These are phyloP conservation scores for Triplophysa tibetana DNA, from an alignment of 2,113 vertebrate species.

Conservation along the genomic window DNA sequence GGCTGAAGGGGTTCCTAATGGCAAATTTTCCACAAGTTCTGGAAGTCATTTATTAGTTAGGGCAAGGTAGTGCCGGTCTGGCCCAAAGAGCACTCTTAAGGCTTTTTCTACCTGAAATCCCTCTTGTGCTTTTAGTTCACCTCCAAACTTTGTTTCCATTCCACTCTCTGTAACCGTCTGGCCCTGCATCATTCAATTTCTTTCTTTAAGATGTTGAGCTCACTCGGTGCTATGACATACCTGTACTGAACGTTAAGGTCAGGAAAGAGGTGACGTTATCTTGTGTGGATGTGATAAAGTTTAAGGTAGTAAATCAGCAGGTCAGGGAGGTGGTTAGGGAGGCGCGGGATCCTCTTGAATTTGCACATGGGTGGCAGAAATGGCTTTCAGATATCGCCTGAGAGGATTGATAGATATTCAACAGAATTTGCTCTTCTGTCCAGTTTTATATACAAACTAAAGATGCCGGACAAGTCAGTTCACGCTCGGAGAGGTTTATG, in stretches of 20 bases:
- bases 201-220: neutral
- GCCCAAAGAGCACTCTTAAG: conserved; percentile 62
- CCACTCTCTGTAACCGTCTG: conserved; percentile 17
- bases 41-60: conserved; percentile 53
- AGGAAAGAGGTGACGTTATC: conserved; percentile 12
- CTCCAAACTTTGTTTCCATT: conserved; percentile 48
- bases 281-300: conserved; percentile 4
- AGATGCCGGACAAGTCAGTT: neutral
- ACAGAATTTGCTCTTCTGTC: conserved; percentile 12
- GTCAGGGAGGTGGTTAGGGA: conserved; percentile 17
- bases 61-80: conserved; percentile 53
- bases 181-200: conserved; percentile 6
- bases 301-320: neutral
- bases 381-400: conserved; percentile 8
- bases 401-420: conserved; percentile 33
- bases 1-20: conserved; percentile 52
- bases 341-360: conserved; percentile 28
- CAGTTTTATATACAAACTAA: neutral
- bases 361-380: conserved; percentile 27
- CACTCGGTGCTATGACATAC: conserved; percentile 8
- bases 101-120: conserved; percentile 59
- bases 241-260: conserved; percentile 21
- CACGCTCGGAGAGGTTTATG: neutral
- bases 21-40: conserved; percentile 36
- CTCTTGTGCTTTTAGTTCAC: conserved; percentile 50